phyloP scores from a whole-genome alignment of 2,113 vertebrate genomes.

The Chamaea fasciata region DNA sequence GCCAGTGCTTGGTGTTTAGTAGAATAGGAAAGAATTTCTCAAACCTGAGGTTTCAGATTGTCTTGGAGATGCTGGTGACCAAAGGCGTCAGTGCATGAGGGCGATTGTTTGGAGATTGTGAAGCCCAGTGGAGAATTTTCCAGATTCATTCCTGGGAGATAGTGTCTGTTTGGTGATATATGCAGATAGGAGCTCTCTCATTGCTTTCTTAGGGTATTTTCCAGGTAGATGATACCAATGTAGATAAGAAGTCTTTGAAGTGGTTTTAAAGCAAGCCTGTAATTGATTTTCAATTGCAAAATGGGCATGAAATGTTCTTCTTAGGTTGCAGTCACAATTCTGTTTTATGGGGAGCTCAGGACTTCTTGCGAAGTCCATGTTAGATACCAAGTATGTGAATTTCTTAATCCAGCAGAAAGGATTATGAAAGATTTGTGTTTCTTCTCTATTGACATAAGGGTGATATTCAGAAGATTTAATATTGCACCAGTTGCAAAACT shows the following conservation, averaged over 20 bases:
- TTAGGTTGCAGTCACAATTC: not conserved
- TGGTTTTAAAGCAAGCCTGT: not conserved
- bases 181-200: not conserved
- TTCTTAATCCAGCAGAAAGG: not conserved
- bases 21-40: not conserved
- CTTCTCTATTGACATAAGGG: not conserved
- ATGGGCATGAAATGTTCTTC: not conserved
- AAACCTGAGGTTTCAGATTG: not conserved
- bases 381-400: not conserved
- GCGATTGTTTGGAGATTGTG: not conserved
- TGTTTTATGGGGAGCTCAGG: not conserved
- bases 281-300: not conserved
- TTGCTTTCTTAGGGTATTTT: not conserved
- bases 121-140: not conserved
- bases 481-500: not conserved
- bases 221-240: not conserved
- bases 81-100: not conserved
- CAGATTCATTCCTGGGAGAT: not conserved
- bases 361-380: not conserved
- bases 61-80: rapidly evolving
- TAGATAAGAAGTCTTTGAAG: not conserved
- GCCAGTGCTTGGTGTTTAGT: not conserved
- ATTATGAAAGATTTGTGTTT: not conserved
- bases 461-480: not conserved
- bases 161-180: not conserved